Conservation (phyloP, 2,113 vertebrate genomes). For the Brachirus orientalis region DNA sequence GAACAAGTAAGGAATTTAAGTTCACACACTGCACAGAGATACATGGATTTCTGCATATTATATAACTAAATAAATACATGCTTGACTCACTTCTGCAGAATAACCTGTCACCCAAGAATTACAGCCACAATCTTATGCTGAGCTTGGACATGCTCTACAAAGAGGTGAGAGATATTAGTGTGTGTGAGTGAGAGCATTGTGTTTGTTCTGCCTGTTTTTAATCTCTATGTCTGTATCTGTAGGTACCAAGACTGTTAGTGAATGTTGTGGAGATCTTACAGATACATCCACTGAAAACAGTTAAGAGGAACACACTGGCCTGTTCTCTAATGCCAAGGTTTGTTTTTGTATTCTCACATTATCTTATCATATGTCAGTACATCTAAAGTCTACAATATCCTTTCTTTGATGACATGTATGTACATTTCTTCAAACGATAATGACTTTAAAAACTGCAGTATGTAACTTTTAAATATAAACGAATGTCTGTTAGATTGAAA, state of each 20-base stretch:
- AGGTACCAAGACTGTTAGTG: constrained; percentile 89
- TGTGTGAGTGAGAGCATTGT: neutral
- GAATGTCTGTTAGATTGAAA: no score
- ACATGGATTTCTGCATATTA: neutral
- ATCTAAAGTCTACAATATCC: neutral
- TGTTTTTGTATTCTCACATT: constrained; percentile 71
- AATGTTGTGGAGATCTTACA: constrained; percentile 87
- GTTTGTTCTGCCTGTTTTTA: neutral
- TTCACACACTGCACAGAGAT: neutral
- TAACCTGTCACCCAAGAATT: constrained; percentile 80
- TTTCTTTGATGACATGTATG: neutral
- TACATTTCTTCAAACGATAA: neutral
- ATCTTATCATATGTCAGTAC: neutral
- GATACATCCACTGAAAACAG: constrained; percentile 77
- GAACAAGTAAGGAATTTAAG: constrained; percentile 79
- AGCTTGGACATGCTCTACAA: constrained; percentile 86
- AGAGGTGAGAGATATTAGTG: constrained; percentile 79
- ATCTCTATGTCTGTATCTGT: constrained; percentile 14
- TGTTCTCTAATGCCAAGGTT: constrained; percentile 83
- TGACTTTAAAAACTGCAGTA: no score
- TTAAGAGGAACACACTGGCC: constrained; percentile 72
- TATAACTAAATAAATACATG: neutral
- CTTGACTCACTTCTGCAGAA: constrained; percentile 71
- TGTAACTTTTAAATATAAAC: no score
- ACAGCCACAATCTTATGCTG: constrained; percentile 80